These are phyloP conservation scores for Ophion costatus DNA, from an alignment of 2,888 invertebrate genomes.

Conservation along the genomic window DNA sequence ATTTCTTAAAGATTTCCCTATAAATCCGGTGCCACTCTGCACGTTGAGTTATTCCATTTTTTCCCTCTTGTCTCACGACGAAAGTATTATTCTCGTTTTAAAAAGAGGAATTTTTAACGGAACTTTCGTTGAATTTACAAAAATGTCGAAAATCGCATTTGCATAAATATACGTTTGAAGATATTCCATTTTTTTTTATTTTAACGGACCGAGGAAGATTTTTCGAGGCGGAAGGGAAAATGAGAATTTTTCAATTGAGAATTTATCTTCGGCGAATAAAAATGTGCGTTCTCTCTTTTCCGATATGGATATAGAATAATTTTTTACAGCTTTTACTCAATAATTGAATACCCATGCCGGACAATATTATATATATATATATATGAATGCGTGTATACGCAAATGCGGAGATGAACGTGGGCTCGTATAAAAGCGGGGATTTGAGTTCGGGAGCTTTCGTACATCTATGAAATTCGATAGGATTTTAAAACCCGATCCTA, in stretches of 20 bases:
- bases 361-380: constrained; percentile 30
- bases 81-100: not conserved
- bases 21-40: constrained; percentile 35
- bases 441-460: constrained; percentile 26
- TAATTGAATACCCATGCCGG: not conserved
- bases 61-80: not conserved
- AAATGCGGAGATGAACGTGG: not conserved
- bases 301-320: not conserved
- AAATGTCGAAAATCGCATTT: not conserved
- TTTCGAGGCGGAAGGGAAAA: not conserved
- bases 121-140: not conserved
- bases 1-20: constrained; percentile 28
- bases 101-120: not conserved
- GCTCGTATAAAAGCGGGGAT: constrained; percentile 18
- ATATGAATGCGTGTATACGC: not conserved
- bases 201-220: not conserved
- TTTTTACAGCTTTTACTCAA: not conserved
- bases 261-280: not conserved
- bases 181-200: not conserved
- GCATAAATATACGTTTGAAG: constrained; percentile 1
- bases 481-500: constrained; percentile 35
- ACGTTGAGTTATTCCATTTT: constrained; percentile 15
- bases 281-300: not conserved
- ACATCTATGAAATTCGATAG: constrained; percentile 29
- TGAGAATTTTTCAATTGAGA: not conserved